These are phyloP conservation scores for Ammospiza caudacuta DNA, from an alignment of 2,113 vertebrate genomes.

Conservation along the genomic window DNA sequence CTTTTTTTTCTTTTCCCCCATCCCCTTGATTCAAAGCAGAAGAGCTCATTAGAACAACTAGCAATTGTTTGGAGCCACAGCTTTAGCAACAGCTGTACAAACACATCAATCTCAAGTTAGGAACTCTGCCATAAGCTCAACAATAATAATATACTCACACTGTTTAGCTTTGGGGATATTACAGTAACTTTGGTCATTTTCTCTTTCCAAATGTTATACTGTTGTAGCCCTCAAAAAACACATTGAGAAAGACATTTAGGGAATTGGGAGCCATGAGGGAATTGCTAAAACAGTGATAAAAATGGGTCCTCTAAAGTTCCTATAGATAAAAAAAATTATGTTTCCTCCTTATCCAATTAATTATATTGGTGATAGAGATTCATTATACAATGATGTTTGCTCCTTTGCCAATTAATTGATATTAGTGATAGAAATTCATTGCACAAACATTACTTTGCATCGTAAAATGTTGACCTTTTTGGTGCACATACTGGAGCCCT, in stretches of 20 bases:
- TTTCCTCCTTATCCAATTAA: neutral
- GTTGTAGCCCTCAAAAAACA: neutral
- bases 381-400: neutral
- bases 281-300: neutral
- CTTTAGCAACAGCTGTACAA: conserved; percentile 65
- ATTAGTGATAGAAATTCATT: neutral
- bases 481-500: neutral
- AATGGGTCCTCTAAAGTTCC: neutral
- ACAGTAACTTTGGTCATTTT: conserved; percentile 28
- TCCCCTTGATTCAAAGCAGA: conserved; percentile 58
- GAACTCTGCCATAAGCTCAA: conserved; percentile 46
- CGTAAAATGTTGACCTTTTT: neutral
- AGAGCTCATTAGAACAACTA: conserved; percentile 49
- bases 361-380: neutral
- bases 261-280: neutral
- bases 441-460: neutral
- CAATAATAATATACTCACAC: conserved; percentile 7
- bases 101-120: conserved; percentile 45
- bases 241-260: neutral
- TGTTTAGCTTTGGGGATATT: conserved; percentile 22
- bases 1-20: neutral
- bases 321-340: neutral
- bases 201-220: conserved; percentile 21
- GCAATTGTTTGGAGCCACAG: conserved; percentile 42
- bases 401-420: neutral